Evolutionary conservation across 2,888 invertebrate genomes (phyloP).

Genomic region (Tuberolachnus salignus): DNA sequence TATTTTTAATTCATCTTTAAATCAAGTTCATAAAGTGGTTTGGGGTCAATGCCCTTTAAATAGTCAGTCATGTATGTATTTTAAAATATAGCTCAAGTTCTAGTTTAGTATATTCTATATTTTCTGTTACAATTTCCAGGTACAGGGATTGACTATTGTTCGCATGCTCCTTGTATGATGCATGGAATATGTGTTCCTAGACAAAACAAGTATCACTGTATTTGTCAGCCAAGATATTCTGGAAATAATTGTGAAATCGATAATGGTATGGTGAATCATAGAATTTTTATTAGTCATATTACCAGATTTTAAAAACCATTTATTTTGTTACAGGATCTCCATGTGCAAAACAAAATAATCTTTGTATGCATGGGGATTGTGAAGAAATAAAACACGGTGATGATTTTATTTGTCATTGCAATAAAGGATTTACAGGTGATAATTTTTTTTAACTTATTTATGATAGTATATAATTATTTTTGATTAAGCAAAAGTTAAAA

Average conservation of each 20-base stretch:
- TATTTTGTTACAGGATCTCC: conserved; percentile 68
- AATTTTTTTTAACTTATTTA: too few species aligned
- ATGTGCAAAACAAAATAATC: conserved; percentile 67
- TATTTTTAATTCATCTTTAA: conserved; percentile 71
- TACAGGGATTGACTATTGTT: conserved; percentile 71
- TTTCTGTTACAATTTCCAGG: conserved; percentile 58
- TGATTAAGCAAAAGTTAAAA: not conserved
- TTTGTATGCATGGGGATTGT: conserved; percentile 80
- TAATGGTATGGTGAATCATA: conserved; percentile 65
- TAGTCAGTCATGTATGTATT: conserved; percentile 69
- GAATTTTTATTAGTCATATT: conserved; percentile 22
- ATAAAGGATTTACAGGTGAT: conserved; percentile 70
- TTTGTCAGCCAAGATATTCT: conserved; percentile 81
- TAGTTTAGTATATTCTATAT: conserved; percentile 6
- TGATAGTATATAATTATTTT: too few species aligned
- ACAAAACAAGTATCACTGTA: conserved; percentile 80
- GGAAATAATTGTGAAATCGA: conserved; percentile 88
- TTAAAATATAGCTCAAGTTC: not conserved
- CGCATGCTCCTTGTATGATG: conserved; percentile 81
- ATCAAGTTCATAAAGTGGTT: conserved; percentile 72
- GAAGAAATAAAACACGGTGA: conserved; percentile 72
- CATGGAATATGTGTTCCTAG: conserved; percentile 81
- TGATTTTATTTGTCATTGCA: conserved; percentile 73
- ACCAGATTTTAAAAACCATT: not conserved
- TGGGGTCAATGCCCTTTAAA: conserved; percentile 81